A percentile compares a stretch with the other conserved stretches of the same genome.
Conservation (phyloP, 92 coral and sea anemone species). For the Bergia puertoricense region DNA sequence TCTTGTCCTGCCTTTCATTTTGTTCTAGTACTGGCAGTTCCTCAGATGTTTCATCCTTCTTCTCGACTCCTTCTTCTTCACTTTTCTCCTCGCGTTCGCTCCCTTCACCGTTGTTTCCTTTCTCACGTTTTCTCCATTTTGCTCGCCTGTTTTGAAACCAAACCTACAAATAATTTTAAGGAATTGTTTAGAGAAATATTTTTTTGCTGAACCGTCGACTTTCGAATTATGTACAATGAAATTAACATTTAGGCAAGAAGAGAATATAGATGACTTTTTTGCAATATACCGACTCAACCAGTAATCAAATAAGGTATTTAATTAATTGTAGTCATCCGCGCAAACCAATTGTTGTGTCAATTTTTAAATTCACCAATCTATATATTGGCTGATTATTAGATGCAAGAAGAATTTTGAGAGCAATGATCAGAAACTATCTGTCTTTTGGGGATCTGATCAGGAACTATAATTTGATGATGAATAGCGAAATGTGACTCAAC, state of each 20-base stretch:
- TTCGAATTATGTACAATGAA: neutral
- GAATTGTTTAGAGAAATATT: neutral
- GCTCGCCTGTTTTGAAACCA: constrained; percentile 99
- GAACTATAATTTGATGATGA: neutral
- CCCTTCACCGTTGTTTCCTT: constrained; percentile 61
- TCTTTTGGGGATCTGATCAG: neutral
- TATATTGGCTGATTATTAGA: too few relatives aligned
- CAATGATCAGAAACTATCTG: constrained; percentile 3
- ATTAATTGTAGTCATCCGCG: neutral
- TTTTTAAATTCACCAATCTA: too few relatives aligned
- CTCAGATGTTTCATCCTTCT: constrained; percentile 39
- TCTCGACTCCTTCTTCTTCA: constrained; percentile 45
- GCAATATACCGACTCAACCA: too few relatives aligned
- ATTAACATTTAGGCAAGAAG: neutral
- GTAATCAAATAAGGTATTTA: too few relatives aligned
- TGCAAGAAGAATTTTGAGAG: neutral
- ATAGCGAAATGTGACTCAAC: neutral
- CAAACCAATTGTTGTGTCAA: neutral
- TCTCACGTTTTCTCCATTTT: constrained; percentile 96
- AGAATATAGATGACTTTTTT: neutral
- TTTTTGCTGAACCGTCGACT: neutral
- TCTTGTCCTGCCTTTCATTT: constrained; percentile 3
- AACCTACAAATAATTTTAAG: constrained; percentile 58
- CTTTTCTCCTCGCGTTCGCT: constrained; percentile 55
- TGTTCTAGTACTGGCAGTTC: constrained; percentile 14